Evolutionary conservation across 2,888 invertebrate species (phyloP).

Genomic region (Anoplius nigerrimus): DNA sequence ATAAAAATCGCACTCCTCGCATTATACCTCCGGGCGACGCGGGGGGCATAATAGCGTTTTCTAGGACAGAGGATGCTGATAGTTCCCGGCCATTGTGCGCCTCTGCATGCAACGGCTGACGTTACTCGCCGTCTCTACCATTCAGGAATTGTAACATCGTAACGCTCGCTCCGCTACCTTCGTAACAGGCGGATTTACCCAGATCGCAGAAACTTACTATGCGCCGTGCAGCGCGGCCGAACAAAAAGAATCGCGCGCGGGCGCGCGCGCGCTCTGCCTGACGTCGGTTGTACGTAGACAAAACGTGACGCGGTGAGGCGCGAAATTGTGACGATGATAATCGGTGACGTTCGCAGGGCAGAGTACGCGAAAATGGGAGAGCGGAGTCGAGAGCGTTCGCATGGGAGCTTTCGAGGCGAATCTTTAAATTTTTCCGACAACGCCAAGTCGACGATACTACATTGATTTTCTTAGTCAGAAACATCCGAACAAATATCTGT

Average conservation of each 20-base stretch:
- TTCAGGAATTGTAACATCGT: conserved; percentile 32
- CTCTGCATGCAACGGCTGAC: conserved; percentile 34
- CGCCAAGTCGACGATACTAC: no score
- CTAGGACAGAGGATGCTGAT: conserved; percentile 50
- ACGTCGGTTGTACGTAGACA: not conserved
- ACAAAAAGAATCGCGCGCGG: conserved; percentile 23
- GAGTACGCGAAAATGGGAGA: no score
- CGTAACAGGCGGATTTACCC: conserved; percentile 28
- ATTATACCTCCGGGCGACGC: conserved; percentile 42
- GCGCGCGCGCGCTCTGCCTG: not conserved
- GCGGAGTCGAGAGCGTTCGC: no score
- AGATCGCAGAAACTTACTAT: not conserved
- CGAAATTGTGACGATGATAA: no score
- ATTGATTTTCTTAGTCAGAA: no score
- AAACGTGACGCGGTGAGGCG: no score
- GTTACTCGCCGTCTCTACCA: conserved; percentile 11
- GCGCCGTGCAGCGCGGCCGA: not conserved
- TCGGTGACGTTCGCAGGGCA: no score
- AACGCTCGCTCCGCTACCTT: conserved; percentile 22
- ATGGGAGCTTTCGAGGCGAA: no score
- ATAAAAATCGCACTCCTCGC: conserved; percentile 31
- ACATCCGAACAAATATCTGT: no score
- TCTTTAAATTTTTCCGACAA: no score
- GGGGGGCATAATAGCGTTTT: conserved; percentile 50
- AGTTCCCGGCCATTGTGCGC: conserved; percentile 50